Percentiles rank a stretch among this genome's conserved stretches.
phyloP scores from a whole-genome alignment of 2,888 invertebrate genomes.

The Idaea straminata region DNA sequence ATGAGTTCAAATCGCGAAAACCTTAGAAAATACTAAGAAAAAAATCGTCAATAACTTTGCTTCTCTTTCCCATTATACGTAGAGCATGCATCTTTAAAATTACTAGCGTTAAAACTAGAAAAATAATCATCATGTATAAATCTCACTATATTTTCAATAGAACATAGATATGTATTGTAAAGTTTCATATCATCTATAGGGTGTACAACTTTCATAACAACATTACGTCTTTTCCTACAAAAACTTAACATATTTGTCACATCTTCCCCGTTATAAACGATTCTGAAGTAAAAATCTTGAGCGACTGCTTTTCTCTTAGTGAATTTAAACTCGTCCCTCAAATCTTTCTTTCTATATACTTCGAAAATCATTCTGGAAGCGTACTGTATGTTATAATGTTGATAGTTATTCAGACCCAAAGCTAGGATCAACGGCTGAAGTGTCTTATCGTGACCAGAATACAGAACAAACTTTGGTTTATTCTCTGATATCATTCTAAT shows the following conservation, averaged over 20 bases:
- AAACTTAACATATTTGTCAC: constrained; percentile 90
- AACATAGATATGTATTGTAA: constrained; percentile 83
- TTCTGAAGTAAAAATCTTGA: constrained; percentile 88
- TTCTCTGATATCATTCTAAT: constrained; percentile 89
- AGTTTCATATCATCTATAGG: constrained; percentile 55
- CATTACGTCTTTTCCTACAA: constrained; percentile 83
- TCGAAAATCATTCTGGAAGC: constrained; percentile 94
- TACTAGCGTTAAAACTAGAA: constrained; percentile 89
- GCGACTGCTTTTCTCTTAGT: constrained; percentile 78
- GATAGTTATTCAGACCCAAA: constrained; percentile 84
- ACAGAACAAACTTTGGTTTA: constrained; percentile 87
- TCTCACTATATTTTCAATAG: constrained; percentile 91
- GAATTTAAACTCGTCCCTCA: constrained; percentile 75
- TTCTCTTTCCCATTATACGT: constrained; percentile 53
- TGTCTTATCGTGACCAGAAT: constrained; percentile 96
- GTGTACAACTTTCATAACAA: constrained; percentile 68
- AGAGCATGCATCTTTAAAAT: constrained; percentile 91
- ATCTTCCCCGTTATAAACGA: constrained; percentile 92
- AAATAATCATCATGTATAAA: constrained; percentile 95
- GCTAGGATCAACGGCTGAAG: constrained; percentile 90
- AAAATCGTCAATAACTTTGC: constrained; percentile 29
- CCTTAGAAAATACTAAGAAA: constrained; percentile 14
- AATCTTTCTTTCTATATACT: constrained; percentile 85
- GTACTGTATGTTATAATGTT: constrained; percentile 88
- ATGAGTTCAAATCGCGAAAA: no score